Percentiles rank a stretch among this genome's conserved stretches.
Conservation (phyloP, 1,140 invertebrate genomes). For the Pseudomyrmex cubaensis region DNA sequence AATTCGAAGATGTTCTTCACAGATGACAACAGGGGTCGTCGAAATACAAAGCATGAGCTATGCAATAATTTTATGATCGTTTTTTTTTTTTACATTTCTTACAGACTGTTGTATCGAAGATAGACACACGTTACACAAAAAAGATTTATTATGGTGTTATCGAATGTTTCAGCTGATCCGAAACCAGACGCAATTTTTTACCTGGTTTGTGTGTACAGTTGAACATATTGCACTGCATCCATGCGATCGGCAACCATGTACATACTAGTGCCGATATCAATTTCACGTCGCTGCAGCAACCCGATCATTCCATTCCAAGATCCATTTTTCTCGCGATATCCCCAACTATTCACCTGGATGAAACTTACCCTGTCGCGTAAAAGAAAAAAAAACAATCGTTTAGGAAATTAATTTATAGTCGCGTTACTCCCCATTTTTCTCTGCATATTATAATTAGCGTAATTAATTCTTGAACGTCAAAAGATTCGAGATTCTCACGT, state of each 20-base stretch:
- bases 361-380: constrained; percentile 80
- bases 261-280: constrained; percentile 88
- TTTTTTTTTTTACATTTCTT: too few species aligned
- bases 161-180: too few species aligned
- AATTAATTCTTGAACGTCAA: background rate
- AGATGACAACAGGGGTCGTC: constrained; percentile 88
- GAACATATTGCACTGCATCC: constrained; percentile 87
- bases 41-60: constrained; percentile 88
- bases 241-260: constrained; percentile 87
- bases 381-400: background rate
- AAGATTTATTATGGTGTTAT: too few species aligned
- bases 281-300: constrained; percentile 85
- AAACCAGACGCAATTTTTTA: constrained; percentile 55
- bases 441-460: background rate
- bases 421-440: too few species aligned
- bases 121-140: too few species aligned
- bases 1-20: constrained; percentile 88
- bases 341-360: constrained; percentile 86
- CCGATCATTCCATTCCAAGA: constrained; percentile 89
- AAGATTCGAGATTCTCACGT: constrained; percentile 73
- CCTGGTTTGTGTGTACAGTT: constrained; percentile 86
- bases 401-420: constrained; percentile 18
- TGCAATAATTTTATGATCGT: constrained; percentile 6
- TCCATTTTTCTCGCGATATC: constrained; percentile 82
- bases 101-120: too few species aligned